Evolutionary conservation across 2,113 vertebrate genomes (phyloP).

Genomic region (Tretioscincus oriximinensis): DNA sequence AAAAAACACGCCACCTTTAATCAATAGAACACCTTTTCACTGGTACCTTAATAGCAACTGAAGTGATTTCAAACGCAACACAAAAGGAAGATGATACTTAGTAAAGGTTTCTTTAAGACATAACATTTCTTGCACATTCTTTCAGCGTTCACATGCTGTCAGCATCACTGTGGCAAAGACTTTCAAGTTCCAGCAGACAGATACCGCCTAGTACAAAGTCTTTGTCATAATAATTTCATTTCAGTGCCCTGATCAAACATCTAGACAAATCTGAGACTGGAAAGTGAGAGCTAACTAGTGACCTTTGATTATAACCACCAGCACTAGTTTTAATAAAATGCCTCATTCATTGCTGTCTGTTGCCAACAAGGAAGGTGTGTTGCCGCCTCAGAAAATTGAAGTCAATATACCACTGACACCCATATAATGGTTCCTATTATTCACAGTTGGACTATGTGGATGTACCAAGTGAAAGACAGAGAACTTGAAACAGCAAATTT

Average conservation of each 20-base stretch:
- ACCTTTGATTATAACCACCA: constrained; percentile 78
- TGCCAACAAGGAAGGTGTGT: constrained; percentile 77
- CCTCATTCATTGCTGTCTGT: constrained; percentile 72
- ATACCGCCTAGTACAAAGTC: constrained; percentile 81
- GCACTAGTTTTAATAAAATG: constrained; percentile 76
- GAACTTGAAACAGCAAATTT: constrained; percentile 71
- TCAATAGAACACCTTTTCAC: constrained; percentile 77
- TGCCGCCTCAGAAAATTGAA: constrained; percentile 69
- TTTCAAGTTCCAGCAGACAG: constrained; percentile 80
- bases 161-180: constrained; percentile 74
- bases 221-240: constrained; percentile 79
- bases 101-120: constrained; percentile 75
- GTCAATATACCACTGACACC: constrained; percentile 71
- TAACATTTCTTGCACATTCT: constrained; percentile 76
- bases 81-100: constrained; percentile 77
- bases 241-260: constrained; percentile 78
- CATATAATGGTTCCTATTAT: constrained; percentile 77
- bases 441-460: constrained; percentile 69
- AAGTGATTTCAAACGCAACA: constrained; percentile 75
- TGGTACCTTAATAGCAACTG: constrained; percentile 73
- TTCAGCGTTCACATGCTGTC: constrained; percentile 77
- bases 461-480: constrained; percentile 66
- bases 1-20: constrained; percentile 68
- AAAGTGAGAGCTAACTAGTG: constrained; percentile 74
- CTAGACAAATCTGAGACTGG: constrained; percentile 77